phyloP scores from a whole-genome alignment of 2,797 vertebrate species.

The Bovichtus diacanthus region DNA sequence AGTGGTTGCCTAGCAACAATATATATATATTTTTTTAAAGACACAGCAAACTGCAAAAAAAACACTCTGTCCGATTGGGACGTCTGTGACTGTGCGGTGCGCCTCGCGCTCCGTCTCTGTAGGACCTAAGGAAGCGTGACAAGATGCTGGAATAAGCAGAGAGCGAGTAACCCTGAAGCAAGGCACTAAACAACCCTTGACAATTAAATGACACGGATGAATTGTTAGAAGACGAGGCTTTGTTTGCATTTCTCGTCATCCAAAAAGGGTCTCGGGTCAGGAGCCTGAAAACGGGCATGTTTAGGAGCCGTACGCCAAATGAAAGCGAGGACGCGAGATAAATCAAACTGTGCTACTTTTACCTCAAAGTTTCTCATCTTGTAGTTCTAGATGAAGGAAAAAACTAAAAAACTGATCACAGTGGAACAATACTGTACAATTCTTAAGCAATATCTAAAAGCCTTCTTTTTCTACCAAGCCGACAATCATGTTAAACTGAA shows the following conservation, averaged over 20 bases:
- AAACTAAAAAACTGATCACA: not conserved
- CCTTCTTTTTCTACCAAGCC: not conserved
- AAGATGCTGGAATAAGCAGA: slow-evolving; percentile 5
- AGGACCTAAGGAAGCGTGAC: not conserved
- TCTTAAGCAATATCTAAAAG: not conserved
- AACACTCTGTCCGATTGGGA: too few species aligned
- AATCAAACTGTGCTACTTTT: not conserved
- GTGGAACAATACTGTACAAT: not conserved
- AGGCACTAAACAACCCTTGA: not conserved
- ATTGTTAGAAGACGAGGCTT: slow-evolving; percentile 8
- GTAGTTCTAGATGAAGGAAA: not conserved
- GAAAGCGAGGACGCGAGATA: slow-evolving; percentile 16
- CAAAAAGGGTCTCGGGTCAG: slow-evolving; percentile 9
- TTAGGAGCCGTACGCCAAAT: slow-evolving; percentile 13
- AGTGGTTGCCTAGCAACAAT: too few species aligned
- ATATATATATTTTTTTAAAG: too few species aligned
- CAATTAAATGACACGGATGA: slow-evolving; percentile 24
- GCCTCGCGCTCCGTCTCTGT: too few species aligned
- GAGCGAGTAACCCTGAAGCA: slow-evolving; percentile 3
- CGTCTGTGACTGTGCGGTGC: too few species aligned
- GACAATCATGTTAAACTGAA: not conserved
- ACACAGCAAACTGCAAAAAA: too few species aligned
- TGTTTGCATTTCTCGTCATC: slow-evolving; percentile 8
- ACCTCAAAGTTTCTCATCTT: not conserved
- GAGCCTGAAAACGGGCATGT: slow-evolving; percentile 9